Base-by-base conservation (phyloP, 2,888 invertebrate genomes). In the Cantharis flavilabris region DNA sequence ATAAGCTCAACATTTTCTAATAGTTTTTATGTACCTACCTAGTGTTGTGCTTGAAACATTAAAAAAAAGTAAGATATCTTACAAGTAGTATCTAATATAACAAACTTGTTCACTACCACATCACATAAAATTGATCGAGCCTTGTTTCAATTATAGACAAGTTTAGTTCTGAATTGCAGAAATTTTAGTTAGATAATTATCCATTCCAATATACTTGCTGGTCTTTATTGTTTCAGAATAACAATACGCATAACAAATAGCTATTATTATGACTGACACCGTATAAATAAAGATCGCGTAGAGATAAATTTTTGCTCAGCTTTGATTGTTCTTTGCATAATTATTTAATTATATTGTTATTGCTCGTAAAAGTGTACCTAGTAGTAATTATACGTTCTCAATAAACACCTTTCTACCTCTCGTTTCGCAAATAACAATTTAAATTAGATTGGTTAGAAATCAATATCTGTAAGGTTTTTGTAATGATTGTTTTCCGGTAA, bases 381-480 rank as follows among this genome's bases (percentile, higher is more conserved):
- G n/a, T 20, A 14, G 65, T 67, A 23, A 67, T 67, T 67, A 67
- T 67, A 67, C 26, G 65, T 67, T 67, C n/a, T 7, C 26, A 67
- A 67, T 67, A 67, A 65, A 67, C 65, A 67, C 65, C 65, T 67
- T 67, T 67, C 65, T 67, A 49, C n/a, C n/a, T 49, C n/a, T 49
- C 23, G 65, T 67, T 67, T 67, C 65, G 65, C 65, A 67, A 67
- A 20, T 18, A 67, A 67, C 65, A 23, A 67, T 67, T 67, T 67
- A 67, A 67, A 67, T 67, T 67, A 67, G 65, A 67, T 23, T 67
- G 65, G 65, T 26, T 67, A 67, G 65, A 67, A 67, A 67, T 67
- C 65, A 67, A 67, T 67, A 67, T 26, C 26, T 67, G n/a, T 23
- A 67, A 18, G n/a, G 20, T 67, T 67, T 67, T 67, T 67, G 13